Conservation (phyloP, 2,888 invertebrate species). For the Chaitophorus viminalis region DNA sequence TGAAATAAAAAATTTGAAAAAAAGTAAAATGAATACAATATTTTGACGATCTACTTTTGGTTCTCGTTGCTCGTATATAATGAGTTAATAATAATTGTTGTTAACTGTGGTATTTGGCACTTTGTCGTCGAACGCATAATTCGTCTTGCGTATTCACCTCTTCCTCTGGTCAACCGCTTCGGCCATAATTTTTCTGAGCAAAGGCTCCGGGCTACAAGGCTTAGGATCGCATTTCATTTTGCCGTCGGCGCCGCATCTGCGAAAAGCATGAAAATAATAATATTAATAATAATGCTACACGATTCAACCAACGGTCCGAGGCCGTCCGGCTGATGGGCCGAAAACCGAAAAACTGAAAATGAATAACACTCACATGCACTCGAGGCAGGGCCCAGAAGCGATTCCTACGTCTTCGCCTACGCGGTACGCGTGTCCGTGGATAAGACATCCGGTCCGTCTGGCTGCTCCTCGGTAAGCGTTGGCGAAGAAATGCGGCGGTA, state of each 20-base stretch:
- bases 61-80: constrained; percentile 54
- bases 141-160: constrained; percentile 59
- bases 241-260: constrained; percentile 89
- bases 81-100: not conserved
- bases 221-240: constrained; percentile 95
- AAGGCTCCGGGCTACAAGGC: constrained; percentile 88
- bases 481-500: constrained; percentile 84
- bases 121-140: constrained; percentile 16
- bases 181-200: constrained; percentile 89
- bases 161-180: constrained; percentile 70
- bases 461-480: constrained; percentile 82
- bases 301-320: not conserved
- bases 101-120: constrained; percentile 59
- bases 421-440: constrained; percentile 84
- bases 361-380: constrained; percentile 82
- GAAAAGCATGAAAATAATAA: constrained; percentile 66
- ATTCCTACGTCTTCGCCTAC: constrained; percentile 86
- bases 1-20: constrained; percentile 21
- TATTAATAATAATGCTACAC: not conserved
- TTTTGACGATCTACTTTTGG: constrained; percentile 52
- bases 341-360: not conserved
- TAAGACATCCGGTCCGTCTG: constrained; percentile 83
- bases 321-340: not conserved
- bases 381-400: constrained; percentile 91
- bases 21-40: constrained; percentile 27